phyloP scores from a whole-genome alignment of 2,113 vertebrate species.

The Entomyzon cyanotis region DNA sequence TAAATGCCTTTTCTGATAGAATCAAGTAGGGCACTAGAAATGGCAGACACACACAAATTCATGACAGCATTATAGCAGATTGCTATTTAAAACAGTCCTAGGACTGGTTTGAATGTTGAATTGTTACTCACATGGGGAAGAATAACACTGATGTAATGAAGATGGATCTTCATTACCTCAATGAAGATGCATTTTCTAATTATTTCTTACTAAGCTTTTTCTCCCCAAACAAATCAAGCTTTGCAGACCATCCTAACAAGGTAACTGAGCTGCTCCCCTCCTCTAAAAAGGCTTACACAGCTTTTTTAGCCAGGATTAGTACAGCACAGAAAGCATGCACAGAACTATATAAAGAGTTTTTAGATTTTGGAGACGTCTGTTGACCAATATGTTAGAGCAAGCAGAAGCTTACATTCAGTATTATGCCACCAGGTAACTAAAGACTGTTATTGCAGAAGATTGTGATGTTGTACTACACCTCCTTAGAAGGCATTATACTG shows the following conservation, averaged over 20 bases:
- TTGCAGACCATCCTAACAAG: not conserved
- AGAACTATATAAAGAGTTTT: not conserved
- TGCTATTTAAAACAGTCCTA: not conserved
- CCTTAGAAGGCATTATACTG: not conserved
- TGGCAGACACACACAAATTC: not conserved
- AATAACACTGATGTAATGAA: not conserved
- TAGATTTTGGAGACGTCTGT: not conserved
- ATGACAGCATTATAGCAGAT: not conserved
- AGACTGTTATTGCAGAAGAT: not conserved
- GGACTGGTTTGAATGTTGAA: not conserved
- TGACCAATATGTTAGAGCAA: not conserved
- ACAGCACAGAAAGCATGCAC: not conserved
- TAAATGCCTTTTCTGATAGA: not conserved
- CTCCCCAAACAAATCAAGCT: not conserved
- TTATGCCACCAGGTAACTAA: not conserved
- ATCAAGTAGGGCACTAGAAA: not conserved
- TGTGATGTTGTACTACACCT: not conserved
- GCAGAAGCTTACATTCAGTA: not conserved
- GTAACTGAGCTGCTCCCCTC: not conserved
- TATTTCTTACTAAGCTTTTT: not conserved
- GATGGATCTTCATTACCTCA: not conserved
- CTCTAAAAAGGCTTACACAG: not conserved
- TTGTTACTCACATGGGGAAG: not conserved
- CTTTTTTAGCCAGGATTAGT: not conserved
- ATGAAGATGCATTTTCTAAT: not conserved